Evolutionary conservation across 53 echinoderm and acorn worm species (phyloP).

Genomic region (Holothuria leucospilota): DNA sequence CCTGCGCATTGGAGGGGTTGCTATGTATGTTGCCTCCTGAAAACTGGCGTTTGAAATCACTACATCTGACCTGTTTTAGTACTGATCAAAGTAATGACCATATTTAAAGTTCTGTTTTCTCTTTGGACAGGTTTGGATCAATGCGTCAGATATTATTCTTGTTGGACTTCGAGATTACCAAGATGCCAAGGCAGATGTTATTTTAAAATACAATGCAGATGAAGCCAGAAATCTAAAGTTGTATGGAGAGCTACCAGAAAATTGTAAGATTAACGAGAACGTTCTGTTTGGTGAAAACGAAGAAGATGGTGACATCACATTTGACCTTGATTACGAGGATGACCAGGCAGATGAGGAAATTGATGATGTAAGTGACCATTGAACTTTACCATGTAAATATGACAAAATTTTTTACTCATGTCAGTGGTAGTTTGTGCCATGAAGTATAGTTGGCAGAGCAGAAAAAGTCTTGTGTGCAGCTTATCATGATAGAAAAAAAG

Average conservation of each 20-base stretch:
- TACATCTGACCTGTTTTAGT: too few relatives aligned
- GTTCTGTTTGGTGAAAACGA: slow-evolving; percentile 75
- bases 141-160: slow-evolving; percentile 91
- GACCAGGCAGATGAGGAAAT: slow-evolving; percentile 72
- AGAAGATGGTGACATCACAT: slow-evolving; percentile 84
- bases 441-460: too few relatives aligned
- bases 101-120: background rate
- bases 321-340: slow-evolving; percentile 71
- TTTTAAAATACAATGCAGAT: slow-evolving; percentile 92
- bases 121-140: slow-evolving; percentile 87
- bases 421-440: too few relatives aligned
- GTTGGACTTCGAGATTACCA: slow-evolving; percentile 95
- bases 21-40: too few relatives aligned
- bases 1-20: too few relatives aligned
- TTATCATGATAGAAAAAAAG: too few relatives aligned
- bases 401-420: too few relatives aligned
- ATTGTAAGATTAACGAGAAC: slow-evolving; percentile 91
- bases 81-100: background rate
- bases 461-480: too few relatives aligned
- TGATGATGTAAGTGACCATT: slow-evolving; percentile 72
- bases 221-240: slow-evolving; percentile 92
- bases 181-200: slow-evolving; percentile 95
- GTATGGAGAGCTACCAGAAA: slow-evolving; percentile 90
- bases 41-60: too few relatives aligned
- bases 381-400: too few relatives aligned